A percentile compares a stretch with the other conserved stretches of the same genome.
phyloP scores from a whole-genome alignment of 37 sponge, comb jelly and placozoan species.

The Eunapius fragilis region DNA sequence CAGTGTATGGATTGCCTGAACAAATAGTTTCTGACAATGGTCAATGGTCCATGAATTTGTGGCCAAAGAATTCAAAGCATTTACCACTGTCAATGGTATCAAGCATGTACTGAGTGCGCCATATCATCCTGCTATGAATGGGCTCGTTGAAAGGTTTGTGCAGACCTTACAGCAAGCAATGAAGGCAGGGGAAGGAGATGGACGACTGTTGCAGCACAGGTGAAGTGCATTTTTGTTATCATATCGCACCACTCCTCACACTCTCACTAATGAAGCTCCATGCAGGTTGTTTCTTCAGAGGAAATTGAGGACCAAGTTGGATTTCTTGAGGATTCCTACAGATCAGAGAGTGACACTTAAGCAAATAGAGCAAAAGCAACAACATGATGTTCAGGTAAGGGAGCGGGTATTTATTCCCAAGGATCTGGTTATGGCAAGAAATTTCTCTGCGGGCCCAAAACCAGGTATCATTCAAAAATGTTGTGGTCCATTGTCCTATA shows the following conservation, averaged over 20 bases:
- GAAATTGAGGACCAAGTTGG: constrained; percentile 24
- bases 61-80: constrained; percentile 31
- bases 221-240: constrained; percentile 34
- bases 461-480: constrained; percentile 2
- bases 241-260: constrained; percentile 40
- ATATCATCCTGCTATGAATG: constrained; percentile 55
- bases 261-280: constrained; percentile 37
- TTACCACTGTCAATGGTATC: constrained; percentile 45
- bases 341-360: constrained; percentile 1
- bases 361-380: no score
- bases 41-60: constrained; percentile 36
- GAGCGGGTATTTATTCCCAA: constrained; percentile 7
- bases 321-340: constrained; percentile 5
- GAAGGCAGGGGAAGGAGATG: constrained; percentile 1
- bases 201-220: constrained; percentile 4
- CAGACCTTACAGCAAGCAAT: constrained; percentile 33
- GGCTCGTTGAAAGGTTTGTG: constrained; percentile 34
- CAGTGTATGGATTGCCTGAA: constrained; percentile 42
- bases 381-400: constrained; percentile 20
- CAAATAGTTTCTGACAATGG: constrained; percentile 56
- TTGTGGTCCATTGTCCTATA: constrained; percentile 19
- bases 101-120: constrained; percentile 46
- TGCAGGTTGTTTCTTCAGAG: constrained; percentile 28
- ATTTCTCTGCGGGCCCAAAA: constrained; percentile 10
- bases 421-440: constrained; percentile 34